Evolutionary conservation across 1,140 invertebrate genomes (phyloP).

Genomic region (Scaptodrosophila lebanonensis): DNA sequence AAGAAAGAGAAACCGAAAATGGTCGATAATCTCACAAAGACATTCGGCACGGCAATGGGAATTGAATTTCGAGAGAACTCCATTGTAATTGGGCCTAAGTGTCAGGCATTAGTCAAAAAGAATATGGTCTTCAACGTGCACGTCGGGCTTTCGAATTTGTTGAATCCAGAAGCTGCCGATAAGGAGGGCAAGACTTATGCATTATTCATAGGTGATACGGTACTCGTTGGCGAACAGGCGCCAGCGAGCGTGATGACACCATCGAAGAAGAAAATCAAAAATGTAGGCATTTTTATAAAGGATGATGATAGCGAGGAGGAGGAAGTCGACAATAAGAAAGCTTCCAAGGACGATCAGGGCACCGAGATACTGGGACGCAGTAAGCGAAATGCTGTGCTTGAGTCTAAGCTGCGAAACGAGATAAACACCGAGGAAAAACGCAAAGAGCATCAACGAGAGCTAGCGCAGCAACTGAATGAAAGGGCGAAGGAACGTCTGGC

Average conservation of each 20-base stretch:
- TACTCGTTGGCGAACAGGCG: slow-evolving; percentile 91
- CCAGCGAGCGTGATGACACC: slow-evolving; percentile 92
- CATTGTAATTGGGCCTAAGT: slow-evolving; percentile 94
- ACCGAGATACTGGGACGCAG: slow-evolving; percentile 86
- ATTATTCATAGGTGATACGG: slow-evolving; percentile 97
- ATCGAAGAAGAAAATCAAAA: slow-evolving; percentile 97
- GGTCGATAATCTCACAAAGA: slow-evolving; percentile 95
- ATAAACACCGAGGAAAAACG: slow-evolving; percentile 97
- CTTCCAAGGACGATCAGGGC: slow-evolving; percentile 79
- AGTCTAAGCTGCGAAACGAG: slow-evolving; percentile 96
- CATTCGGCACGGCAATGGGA: slow-evolving; percentile 97
- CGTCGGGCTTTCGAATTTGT: slow-evolving; percentile 93
- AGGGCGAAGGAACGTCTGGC: slow-evolving; percentile 94
- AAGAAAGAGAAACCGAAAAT: slow-evolving; percentile 93
- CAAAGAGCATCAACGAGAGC: slow-evolving; percentile 96
- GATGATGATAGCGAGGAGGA: slow-evolving; percentile 93
- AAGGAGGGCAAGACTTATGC: slow-evolving; percentile 94
- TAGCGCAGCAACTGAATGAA: slow-evolving; percentile 93
- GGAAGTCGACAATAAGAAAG: slow-evolving; percentile 84
- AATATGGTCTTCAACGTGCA: slow-evolving; percentile 99
- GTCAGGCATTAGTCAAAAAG: slow-evolving; percentile 87
- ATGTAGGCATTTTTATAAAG: slow-evolving; percentile 97
- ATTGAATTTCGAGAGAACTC: slow-evolving; percentile 98
- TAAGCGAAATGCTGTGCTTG: slow-evolving; percentile 94
- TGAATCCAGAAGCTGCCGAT: slow-evolving; percentile 89